Conservation (phyloP, 2,888 invertebrate genomes). For the Chrysolina haemoptera region DNA sequence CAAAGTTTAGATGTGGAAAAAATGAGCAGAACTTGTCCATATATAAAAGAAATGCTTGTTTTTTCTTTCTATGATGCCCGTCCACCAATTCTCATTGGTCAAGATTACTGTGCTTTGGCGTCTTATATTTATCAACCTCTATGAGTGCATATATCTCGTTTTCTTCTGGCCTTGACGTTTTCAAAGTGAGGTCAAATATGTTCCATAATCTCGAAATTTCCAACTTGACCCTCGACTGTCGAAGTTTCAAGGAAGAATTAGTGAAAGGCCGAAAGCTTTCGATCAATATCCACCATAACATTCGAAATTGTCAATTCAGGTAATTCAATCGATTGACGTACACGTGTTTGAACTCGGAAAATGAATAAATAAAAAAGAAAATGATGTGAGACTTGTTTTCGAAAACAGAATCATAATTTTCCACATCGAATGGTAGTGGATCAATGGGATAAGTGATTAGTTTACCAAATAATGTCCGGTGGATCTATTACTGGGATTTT, state of each 20-base stretch:
- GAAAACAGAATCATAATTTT: constrained; percentile 16
- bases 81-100: too few species aligned
- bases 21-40: too few species aligned
- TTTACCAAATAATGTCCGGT: not conserved
- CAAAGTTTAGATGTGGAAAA: too few species aligned
- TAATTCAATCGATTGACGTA: constrained; percentile 9
- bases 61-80: too few species aligned
- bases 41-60: too few species aligned
- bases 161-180: not conserved
- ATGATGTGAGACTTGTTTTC: constrained; percentile 9
- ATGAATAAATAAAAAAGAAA: constrained; percentile 15
- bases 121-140: too few species aligned
- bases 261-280: not conserved
- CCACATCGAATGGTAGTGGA: not conserved
- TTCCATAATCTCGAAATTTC: not conserved
- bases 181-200: not conserved
- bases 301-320: not conserved
- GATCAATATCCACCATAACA: not conserved
- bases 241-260: not conserved
- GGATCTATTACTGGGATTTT: not conserved
- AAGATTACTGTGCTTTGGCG: too few species aligned
- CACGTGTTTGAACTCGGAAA: constrained; percentile 7
- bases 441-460: constrained; percentile 6
- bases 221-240: not conserved
- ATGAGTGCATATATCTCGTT: not conserved